Percentiles rank a stretch among this genome's conserved stretches.
Conservation (phyloP, 1,140 invertebrate genomes). For the Polypedilum vanderplanki region DNA sequence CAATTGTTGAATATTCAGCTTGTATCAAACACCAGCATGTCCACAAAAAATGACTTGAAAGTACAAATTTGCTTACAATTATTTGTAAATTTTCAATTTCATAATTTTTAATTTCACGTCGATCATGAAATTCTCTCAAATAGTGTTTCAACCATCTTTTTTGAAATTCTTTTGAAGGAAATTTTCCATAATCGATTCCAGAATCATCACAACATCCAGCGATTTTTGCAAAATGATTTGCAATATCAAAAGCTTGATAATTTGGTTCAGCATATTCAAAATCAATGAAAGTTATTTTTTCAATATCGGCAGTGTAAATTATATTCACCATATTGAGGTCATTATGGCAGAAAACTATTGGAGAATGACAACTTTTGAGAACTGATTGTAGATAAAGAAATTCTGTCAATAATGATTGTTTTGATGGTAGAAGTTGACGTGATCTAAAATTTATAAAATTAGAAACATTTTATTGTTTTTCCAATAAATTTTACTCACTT, state of each 20-base stretch:
- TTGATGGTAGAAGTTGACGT: slow-evolving; percentile 28
- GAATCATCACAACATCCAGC: slow-evolving; percentile 64
- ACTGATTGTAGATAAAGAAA: slow-evolving; percentile 58
- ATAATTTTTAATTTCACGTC: slow-evolving; percentile 45
- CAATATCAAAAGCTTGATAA: slow-evolving; percentile 94
- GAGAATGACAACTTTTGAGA: slow-evolving; percentile 59
- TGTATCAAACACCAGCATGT: slow-evolving; percentile 88
- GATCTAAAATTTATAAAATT: too few species aligned
- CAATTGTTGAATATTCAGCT: slow-evolving; percentile 79
- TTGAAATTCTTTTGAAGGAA: slow-evolving; percentile 75
- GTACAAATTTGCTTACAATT: slow-evolving; percentile 71
- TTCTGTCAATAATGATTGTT: slow-evolving; percentile 55
- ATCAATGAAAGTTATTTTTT: slow-evolving; percentile 87
- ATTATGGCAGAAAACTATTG: slow-evolving; percentile 94
- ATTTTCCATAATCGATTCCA: slow-evolving; percentile 66
- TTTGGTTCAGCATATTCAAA: slow-evolving; percentile 94
- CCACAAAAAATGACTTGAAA: slow-evolving; percentile 86
- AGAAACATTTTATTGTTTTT: too few species aligned
- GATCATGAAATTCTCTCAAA: slow-evolving; percentile 54
- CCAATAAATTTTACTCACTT: slow-evolving; percentile 45
- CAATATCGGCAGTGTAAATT: slow-evolving; percentile 66
- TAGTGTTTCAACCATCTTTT: slow-evolving; percentile 73
- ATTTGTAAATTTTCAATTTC: slow-evolving; percentile 64
- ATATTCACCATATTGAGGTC: slow-evolving; percentile 93
- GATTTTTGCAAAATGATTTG: slow-evolving; percentile 97